A percentile compares a stretch with the other conserved stretches of the same genome.
Evolutionary conservation across 37 sponge, comb jelly and placozoan species (phyloP).

Genomic region (Crambe crambe): DNA sequence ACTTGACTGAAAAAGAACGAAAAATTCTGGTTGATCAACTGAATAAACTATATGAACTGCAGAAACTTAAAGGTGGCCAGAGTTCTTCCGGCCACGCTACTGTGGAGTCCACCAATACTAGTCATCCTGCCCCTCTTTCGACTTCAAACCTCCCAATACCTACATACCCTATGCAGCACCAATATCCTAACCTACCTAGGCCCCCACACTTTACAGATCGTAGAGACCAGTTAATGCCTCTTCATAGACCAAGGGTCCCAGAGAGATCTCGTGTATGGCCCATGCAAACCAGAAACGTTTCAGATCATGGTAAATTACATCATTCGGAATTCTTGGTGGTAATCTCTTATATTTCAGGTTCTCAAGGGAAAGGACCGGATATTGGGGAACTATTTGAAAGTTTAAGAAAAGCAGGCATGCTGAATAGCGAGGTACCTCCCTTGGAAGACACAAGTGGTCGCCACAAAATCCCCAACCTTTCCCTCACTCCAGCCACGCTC

Average conservation of each 20-base stretch:
- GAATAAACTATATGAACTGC: conserved; percentile 43
- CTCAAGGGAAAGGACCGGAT: neutral
- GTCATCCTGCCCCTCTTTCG: too few species aligned
- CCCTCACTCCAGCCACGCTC: conserved; percentile 46
- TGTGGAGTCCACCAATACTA: too few species aligned
- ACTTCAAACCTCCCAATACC: too few species aligned
- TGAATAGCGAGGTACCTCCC: neutral
- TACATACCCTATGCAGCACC: too few species aligned
- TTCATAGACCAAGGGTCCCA: too few species aligned
- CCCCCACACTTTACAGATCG: too few species aligned
- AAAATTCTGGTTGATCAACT: conserved; percentile 28
- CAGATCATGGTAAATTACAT: too few species aligned
- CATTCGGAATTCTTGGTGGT: neutral
- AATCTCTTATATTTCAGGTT: neutral
- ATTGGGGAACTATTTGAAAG: neutral
- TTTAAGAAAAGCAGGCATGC: neutral
- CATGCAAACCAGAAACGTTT: too few species aligned
- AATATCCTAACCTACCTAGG: too few species aligned
- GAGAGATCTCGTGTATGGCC: too few species aligned
- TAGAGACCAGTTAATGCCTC: too few species aligned
- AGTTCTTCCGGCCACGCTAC: too few species aligned
- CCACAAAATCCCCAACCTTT: conserved; percentile 47
- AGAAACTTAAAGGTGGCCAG: conserved; percentile 16
- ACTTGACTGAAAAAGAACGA: conserved; percentile 30
- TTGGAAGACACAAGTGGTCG: neutral